phyloP scores from a whole-genome alignment of 1,140 invertebrate genomes.

The Drosophila azteca region DNA sequence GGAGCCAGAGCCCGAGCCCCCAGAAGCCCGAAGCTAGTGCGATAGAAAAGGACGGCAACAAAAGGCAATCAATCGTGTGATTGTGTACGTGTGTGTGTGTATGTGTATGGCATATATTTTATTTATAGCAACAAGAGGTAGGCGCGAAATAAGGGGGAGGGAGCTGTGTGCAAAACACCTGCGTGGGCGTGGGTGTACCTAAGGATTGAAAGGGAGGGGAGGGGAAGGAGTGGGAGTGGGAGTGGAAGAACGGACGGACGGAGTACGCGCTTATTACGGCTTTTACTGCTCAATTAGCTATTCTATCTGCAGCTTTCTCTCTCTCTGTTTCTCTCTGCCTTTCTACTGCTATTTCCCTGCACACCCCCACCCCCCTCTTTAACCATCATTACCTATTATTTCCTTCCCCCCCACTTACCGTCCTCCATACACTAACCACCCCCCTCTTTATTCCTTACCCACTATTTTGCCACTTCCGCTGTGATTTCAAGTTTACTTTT shows the following conservation, averaged over 20 bases:
- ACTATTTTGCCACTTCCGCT: slow-evolving; percentile 42
- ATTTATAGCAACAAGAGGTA: slow-evolving; percentile 76
- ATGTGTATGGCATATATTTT: slow-evolving; percentile 56
- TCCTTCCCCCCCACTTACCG: background rate
- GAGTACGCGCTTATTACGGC: slow-evolving; percentile 34
- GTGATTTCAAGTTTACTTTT: slow-evolving; percentile 59
- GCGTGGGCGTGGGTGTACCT: too few species aligned
- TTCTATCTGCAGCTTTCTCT: slow-evolving; percentile 6
- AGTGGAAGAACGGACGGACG: background rate
- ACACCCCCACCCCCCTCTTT: too few species aligned
- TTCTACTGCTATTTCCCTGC: background rate
- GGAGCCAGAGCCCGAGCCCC: background rate
- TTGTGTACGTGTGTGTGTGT: slow-evolving; percentile 29
- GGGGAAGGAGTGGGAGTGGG: background rate
- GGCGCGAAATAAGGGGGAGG: slow-evolving; percentile 40
- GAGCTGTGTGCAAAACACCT: slow-evolving; percentile 13
- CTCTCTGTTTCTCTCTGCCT: background rate
- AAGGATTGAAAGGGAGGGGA: background rate
- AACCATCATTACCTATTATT: too few species aligned
- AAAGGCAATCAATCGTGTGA: slow-evolving; percentile 74
- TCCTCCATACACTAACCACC: background rate
- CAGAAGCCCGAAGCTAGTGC: background rate
- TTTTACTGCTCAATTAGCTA: slow-evolving; percentile 76
- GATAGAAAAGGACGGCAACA: slow-evolving; percentile 8
- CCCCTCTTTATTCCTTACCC: background rate